A percentile compares a stretch with the other conserved stretches of the same genome.
Conservation (phyloP, 2,888 invertebrate species). For the Tipula lateralis region DNA sequence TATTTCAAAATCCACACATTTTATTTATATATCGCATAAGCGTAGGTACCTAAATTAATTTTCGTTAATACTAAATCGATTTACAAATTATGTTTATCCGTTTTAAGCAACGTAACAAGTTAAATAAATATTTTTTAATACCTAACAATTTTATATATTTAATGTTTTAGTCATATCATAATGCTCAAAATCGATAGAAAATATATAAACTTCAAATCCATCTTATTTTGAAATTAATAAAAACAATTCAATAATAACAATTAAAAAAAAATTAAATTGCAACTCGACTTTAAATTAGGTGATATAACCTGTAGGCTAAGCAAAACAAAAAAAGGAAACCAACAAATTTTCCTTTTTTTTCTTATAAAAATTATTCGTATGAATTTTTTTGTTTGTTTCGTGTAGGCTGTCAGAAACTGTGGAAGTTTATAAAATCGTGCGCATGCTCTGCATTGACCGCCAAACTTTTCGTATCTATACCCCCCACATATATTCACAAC, state of each 20-base stretch:
- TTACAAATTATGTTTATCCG: neutral
- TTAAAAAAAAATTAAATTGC: neutral
- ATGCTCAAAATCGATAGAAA: neutral
- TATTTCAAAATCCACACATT: neutral
- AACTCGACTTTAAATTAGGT: slow-evolving; percentile 24
- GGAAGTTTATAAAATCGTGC: neutral
- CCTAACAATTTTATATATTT: neutral
- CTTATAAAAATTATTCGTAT: neutral
- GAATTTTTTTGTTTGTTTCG: neutral
- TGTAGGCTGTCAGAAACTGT: neutral
- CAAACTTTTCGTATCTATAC: neutral
- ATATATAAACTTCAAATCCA: neutral
- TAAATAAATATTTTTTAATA: neutral
- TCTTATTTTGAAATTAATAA: neutral
- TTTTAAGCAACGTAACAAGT: neutral
- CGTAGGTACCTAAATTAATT: neutral
- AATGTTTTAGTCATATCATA: neutral
- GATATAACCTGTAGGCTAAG: slow-evolving; percentile 19
- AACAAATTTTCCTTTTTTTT: neutral
- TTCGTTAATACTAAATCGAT: neutral
- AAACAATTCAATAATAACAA: neutral
- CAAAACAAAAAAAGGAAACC: slow-evolving; percentile 1
- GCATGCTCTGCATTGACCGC: slow-evolving; percentile 6
- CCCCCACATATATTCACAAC: neutral
- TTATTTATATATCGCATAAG: neutral